Percentiles rank a stretch among this genome's conserved stretches.
phyloP scores from a whole-genome alignment of 2,113 vertebrate species.

The Periophthalmus modestus region DNA sequence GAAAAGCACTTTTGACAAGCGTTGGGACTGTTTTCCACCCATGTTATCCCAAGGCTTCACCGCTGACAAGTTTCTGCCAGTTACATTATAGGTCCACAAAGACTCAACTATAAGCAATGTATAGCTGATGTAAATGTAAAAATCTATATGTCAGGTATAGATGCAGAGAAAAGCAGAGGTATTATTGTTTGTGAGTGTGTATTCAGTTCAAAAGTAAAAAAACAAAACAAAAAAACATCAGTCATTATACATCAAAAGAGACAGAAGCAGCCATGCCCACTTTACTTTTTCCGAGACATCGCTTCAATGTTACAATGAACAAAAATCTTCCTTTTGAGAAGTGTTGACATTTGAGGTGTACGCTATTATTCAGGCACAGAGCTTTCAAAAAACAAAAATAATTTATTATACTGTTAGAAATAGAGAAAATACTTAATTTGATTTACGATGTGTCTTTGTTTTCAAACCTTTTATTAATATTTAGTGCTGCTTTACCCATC shows the following conservation, averaged over 20 bases:
- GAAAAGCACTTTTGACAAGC: slow-evolving; percentile 11
- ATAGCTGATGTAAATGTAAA: neutral
- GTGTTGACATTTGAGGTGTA: neutral
- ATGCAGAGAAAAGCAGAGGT: no score
- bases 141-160: neutral
- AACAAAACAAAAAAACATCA: neutral
- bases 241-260: neutral
- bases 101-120: slow-evolving; percentile 1
- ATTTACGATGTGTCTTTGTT: neutral
- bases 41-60: neutral
- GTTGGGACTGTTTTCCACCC: neutral
- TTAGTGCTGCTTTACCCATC: neutral
- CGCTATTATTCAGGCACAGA: neutral
- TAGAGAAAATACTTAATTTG: neutral
- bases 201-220: neutral
- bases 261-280: neutral
- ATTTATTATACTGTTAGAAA: neutral
- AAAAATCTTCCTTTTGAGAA: neutral
- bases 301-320: neutral
- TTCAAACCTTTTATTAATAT: neutral
- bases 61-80: neutral
- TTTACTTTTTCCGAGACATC: neutral
- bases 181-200: neutral
- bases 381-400: neutral
- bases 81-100: neutral